Base-by-base conservation (phyloP, 2,113 vertebrate species). In the Bos taurus region DNA sequence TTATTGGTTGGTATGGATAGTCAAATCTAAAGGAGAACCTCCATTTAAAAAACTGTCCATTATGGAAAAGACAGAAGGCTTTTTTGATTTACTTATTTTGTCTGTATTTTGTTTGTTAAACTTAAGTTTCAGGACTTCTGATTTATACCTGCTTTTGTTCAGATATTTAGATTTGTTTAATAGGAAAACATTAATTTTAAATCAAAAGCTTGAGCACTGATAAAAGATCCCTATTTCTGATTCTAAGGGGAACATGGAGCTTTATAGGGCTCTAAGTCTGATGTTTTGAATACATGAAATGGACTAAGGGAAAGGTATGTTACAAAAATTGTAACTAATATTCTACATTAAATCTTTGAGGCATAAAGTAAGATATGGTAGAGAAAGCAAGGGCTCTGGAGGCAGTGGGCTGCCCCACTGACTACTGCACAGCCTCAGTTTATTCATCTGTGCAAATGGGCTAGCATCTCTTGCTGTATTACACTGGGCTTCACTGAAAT, bases 111-210 rank as follows among this genome's bases (percentile, higher is more conserved):
- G 52, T 50, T 90, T 54, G 15, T 92, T 67, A 82, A 30, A 19
- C 56, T 84, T 67, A 54, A 36, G 97, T 33, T 40, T 90, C 81
- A 88, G 43, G 43, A 14, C 54, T 92, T 97, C 67, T 89, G 78
- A 89, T 36, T 60, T 62, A 4, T 25, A 28, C 52, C 77, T 94
- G 85, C 89, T 82, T 93, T 83, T 54, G 43, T 80, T 91, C 67
- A 87, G 21, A 23, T 90, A 13, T 33, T 88, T 88, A 56, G 30
- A 91, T 52, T 86, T 86, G 52, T 67, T 78, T 12, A 3, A 36
- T 83, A 87, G 84, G 88, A 82, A 30, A 91, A 62, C n/a, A 2
- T 12, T 56, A 33, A 59, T 60, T 92, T 95, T 30, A 94, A 67
- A 90, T 64, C 12, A 88, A 88, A 92, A 96, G 16, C 2, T 67